A percentile compares a stretch with the other conserved stretches of the same genome.
phyloP scores from a whole-genome alignment of 2,113 vertebrate species.

The Suncus etruscus region DNA sequence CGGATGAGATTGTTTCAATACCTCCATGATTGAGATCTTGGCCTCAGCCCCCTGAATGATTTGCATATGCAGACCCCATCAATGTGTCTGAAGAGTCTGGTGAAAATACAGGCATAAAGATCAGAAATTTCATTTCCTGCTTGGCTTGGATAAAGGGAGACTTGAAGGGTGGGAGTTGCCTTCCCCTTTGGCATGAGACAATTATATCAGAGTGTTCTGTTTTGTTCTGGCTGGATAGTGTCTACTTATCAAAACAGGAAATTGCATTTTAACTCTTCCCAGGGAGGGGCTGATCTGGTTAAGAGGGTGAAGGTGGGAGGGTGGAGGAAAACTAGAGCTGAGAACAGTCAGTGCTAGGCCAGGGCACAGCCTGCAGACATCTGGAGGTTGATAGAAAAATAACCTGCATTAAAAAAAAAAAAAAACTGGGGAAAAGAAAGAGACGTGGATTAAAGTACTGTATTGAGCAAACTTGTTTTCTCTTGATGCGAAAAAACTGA shows the following conservation, averaged over 20 bases:
- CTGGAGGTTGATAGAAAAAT: conserved; percentile 20
- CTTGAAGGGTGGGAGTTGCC: conserved; percentile 61
- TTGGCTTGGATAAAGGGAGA: conserved; percentile 51
- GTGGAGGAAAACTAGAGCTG: neutral
- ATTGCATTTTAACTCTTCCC: conserved; percentile 74
- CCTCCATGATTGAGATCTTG: neutral
- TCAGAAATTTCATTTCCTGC: conserved; percentile 75
- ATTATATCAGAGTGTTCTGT: conserved; percentile 68
- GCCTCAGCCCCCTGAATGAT: neutral
- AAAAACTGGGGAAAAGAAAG: neutral
- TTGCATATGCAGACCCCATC: conserved; percentile 10
- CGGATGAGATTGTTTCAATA: neutral
- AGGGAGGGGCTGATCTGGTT: conserved; percentile 60
- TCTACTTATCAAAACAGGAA: conserved; percentile 67
- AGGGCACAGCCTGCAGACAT: neutral
- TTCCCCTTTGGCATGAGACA: conserved; percentile 21
- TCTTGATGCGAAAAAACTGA: conserved; percentile 30
- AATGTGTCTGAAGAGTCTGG: conserved; percentile 48
- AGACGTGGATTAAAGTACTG: conserved; percentile 27
- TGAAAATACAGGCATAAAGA: conserved; percentile 48
- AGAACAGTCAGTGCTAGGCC: conserved; percentile 62
- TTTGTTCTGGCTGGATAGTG: conserved; percentile 71
- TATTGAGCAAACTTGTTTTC: conserved; percentile 9
- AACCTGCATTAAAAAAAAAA: neutral
- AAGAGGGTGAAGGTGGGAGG: conserved; percentile 38